Evolutionary conservation across 1,140 invertebrate species (phyloP).

Genomic region (Drosophila bipectinata): DNA sequence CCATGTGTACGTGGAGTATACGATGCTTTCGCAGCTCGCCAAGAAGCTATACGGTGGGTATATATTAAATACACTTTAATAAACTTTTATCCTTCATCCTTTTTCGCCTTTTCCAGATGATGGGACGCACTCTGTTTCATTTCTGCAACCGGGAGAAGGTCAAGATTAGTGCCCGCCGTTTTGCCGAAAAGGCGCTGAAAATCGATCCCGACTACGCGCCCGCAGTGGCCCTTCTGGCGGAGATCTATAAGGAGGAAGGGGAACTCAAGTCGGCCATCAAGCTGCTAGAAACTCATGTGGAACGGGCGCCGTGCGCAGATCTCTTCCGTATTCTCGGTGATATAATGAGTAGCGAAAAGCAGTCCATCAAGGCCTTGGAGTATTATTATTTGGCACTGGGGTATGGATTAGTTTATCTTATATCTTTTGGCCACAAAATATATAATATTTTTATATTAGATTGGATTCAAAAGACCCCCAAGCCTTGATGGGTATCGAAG

Average conservation of each 20-base stretch:
- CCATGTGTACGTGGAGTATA: slow-evolving; percentile 59
- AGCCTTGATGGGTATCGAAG: slow-evolving; percentile 65
- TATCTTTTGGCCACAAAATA: background rate
- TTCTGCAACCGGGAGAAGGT: slow-evolving; percentile 26
- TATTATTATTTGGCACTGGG: slow-evolving; percentile 69
- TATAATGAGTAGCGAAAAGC: slow-evolving; percentile 51
- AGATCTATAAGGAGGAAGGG: slow-evolving; percentile 62
- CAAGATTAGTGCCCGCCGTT: slow-evolving; percentile 59
- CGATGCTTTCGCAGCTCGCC: slow-evolving; percentile 65
- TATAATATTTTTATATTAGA: slow-evolving; percentile 24
- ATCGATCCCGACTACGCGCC: slow-evolving; percentile 73
- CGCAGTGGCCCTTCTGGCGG: slow-evolving; percentile 64
- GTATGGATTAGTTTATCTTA: slow-evolving; percentile 22
- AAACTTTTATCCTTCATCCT: background rate
- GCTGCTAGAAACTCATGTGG: slow-evolving; percentile 68
- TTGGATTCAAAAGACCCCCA: slow-evolving; percentile 58
- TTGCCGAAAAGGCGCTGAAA: slow-evolving; percentile 65
- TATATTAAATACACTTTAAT: background rate
- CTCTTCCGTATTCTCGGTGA: slow-evolving; percentile 70
- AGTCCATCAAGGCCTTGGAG: slow-evolving; percentile 66
- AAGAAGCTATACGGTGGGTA: slow-evolving; percentile 59
- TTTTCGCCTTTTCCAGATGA: slow-evolving; percentile 44
- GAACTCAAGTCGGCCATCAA: slow-evolving; percentile 47
- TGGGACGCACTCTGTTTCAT: slow-evolving; percentile 60
- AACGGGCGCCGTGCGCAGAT: slow-evolving; percentile 55